These are phyloP conservation scores for Henricia sp. DNA, from an alignment of 53 echinoderm and acorn worm genomes.

Conservation along the genomic window DNA sequence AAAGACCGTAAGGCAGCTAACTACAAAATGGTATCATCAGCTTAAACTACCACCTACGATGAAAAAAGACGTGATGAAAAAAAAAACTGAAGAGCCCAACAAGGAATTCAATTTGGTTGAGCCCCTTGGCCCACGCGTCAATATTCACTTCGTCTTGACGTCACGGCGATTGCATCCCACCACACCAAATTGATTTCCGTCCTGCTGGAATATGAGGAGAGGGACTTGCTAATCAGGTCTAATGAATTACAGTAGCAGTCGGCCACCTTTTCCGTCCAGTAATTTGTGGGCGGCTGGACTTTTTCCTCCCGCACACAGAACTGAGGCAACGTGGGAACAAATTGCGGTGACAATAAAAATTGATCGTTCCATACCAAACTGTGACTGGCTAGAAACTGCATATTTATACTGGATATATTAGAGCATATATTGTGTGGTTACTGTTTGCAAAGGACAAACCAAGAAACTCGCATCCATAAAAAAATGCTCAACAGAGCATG, in stretches of 20 bases:
- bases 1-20: conserved; percentile 38
- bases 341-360: conserved; percentile 33
- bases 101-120: conserved; percentile 47
- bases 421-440: too few species aligned
- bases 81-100: conserved; percentile 17
- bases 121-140: conserved; percentile 69
- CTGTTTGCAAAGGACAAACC: too few species aligned
- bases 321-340: background rate
- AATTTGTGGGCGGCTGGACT: conserved; percentile 25
- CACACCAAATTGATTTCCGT: conserved; percentile 42
- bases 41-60: conserved; percentile 2
- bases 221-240: conserved; percentile 46
- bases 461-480: too few species aligned
- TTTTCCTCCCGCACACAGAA: conserved; percentile 3
- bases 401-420: too few species aligned
- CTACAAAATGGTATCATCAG: conserved; percentile 27
- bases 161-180: conserved; percentile 65
- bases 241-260: conserved; percentile 59
- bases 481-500: too few species aligned
- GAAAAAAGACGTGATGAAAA: background rate
- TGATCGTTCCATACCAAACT: background rate
- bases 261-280: background rate
- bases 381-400: background rate
- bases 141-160: conserved; percentile 86
- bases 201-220: conserved; percentile 46